Conservation (phyloP, 2,888 invertebrate species). For the Drosophila basisetae region DNA sequence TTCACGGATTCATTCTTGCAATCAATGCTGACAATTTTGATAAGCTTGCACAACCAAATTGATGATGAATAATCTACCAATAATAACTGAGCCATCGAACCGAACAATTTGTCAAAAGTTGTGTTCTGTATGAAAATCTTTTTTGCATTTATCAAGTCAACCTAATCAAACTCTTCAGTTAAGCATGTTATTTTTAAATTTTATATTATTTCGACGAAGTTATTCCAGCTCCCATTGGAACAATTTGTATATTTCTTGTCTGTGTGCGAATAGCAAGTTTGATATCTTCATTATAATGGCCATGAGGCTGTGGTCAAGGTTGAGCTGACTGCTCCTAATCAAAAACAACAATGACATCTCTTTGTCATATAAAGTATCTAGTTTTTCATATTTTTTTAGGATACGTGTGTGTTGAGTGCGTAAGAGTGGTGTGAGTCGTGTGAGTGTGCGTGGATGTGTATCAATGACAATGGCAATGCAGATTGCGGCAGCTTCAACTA, state of each 20-base stretch:
- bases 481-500: slow-evolving; percentile 26
- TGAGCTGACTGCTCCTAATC: background rate
- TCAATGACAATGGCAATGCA: slow-evolving; percentile 43
- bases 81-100: background rate
- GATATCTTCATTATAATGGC: background rate
- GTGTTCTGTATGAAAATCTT: background rate
- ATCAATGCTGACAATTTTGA: background rate
- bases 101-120: background rate
- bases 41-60: background rate
- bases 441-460: slow-evolving; percentile 3
- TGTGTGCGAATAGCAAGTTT: background rate
- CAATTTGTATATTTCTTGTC: background rate
- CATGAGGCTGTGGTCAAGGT: background rate
- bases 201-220: background rate
- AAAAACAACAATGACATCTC: background rate
- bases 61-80: background rate
- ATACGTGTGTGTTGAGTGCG: background rate
- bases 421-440: background rate
- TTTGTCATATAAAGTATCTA: background rate
- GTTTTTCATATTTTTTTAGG: slow-evolving; percentile 5
- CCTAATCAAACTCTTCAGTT: background rate
- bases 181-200: background rate
- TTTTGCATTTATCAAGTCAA: background rate
- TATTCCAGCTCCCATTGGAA: background rate
- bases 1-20: background rate